These are phyloP conservation scores for Epinephelus coioides DNA, from an alignment of 2,797 vertebrate species.

Conservation along the genomic window DNA sequence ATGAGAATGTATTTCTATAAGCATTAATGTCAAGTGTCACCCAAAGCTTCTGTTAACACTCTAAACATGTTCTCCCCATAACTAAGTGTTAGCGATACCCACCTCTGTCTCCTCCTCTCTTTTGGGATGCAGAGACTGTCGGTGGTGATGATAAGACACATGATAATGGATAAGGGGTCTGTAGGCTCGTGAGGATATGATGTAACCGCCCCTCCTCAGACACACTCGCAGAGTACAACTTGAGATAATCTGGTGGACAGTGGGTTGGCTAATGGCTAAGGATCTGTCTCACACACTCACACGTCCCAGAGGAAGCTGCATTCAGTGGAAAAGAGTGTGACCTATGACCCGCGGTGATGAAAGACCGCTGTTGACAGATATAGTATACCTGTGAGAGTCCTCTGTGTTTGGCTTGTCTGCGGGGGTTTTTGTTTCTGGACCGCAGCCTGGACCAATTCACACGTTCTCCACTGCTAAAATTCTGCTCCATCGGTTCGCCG, in stretches of 20 bases:
- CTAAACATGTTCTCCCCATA: slow-evolving; percentile 69
- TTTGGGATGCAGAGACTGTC: slow-evolving; percentile 59
- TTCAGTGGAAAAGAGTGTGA: slow-evolving; percentile 79
- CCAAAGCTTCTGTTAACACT: slow-evolving; percentile 79
- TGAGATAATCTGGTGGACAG: slow-evolving; percentile 76
- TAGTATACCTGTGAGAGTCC: slow-evolving; percentile 86
- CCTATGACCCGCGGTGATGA: slow-evolving; percentile 80
- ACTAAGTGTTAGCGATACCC: slow-evolving; percentile 72
- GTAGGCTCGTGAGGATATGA: slow-evolving; percentile 69
- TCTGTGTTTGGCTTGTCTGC: slow-evolving; percentile 78
- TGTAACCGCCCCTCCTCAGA: slow-evolving; percentile 61
- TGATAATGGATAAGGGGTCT: slow-evolving; percentile 73
- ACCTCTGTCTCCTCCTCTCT: slow-evolving; percentile 36
- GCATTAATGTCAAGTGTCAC: slow-evolving; percentile 73
- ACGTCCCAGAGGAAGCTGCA: slow-evolving; percentile 81
- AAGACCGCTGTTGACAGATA: slow-evolving; percentile 83
- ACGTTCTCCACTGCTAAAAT: slow-evolving; percentile 43
- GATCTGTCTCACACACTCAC: slow-evolving; percentile 75
- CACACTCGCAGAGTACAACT: slow-evolving; percentile 60
- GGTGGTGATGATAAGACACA: slow-evolving; percentile 67
- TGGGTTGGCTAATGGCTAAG: slow-evolving; percentile 68
- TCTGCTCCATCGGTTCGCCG: slow-evolving; percentile 18
- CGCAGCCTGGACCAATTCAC: slow-evolving; percentile 62
- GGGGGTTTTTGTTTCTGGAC: slow-evolving; percentile 71
- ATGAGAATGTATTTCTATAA: slow-evolving; percentile 66